These are phyloP conservation scores for Lycophotia porphyrea DNA, from an alignment of 2,888 invertebrate genomes.

Conservation along the genomic window DNA sequence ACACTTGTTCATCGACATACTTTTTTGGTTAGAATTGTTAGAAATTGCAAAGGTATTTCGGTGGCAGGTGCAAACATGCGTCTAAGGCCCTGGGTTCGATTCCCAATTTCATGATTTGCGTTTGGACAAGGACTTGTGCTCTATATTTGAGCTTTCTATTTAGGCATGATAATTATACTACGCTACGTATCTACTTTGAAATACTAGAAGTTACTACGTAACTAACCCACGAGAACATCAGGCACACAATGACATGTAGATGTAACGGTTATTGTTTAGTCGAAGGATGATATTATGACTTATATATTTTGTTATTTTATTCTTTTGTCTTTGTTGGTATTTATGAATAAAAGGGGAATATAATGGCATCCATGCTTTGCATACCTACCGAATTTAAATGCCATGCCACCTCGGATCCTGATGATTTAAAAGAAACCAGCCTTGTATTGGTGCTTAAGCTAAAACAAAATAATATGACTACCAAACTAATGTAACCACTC, in stretches of 20 bases:
- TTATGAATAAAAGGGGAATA: slow-evolving; percentile 10
- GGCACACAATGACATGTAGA: not conserved
- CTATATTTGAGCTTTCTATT: not conserved
- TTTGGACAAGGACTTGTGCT: not conserved
- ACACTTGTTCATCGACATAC: not conserved
- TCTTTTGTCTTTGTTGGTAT: not conserved
- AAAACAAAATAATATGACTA: not conserved
- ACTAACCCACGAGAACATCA: not conserved
- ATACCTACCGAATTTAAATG: not conserved
- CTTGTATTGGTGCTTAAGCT: not conserved
- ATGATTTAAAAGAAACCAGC: not conserved
- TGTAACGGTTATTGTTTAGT: slow-evolving; percentile 12
- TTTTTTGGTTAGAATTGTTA: not conserved
- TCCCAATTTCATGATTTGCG: not conserved
- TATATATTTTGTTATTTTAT: not conserved
- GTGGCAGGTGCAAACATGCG: not conserved
- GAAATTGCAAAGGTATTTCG: not conserved
- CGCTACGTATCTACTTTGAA: not conserved
- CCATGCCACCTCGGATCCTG: not conserved
- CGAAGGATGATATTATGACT: not conserved
- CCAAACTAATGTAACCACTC: not conserved
- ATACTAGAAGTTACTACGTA: not conserved
- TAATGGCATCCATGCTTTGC: slow-evolving; percentile 7
- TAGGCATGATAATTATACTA: not conserved
- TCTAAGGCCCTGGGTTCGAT: not conserved